Evolutionary conservation across 2,888 invertebrate species (phyloP).

Genomic region (Pristionchus mayeri): DNA sequence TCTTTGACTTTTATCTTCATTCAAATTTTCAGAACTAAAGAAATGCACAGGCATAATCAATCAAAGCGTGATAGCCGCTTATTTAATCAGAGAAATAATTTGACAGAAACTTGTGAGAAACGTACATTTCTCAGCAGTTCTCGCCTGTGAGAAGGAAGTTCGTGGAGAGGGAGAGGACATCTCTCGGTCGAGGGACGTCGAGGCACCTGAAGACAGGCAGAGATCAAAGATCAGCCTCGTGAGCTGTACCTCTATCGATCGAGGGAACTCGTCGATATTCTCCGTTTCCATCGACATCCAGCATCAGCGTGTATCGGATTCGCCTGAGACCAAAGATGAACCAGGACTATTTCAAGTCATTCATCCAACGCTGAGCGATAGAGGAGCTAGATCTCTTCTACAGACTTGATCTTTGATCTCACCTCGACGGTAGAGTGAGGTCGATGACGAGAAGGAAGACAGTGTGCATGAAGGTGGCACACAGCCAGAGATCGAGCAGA

Average conservation of each 20-base stretch:
- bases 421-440: constrained; percentile 51
- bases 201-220: constrained; percentile 8
- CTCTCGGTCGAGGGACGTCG: constrained; percentile 12
- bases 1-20: neutral
- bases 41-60: too few relatives aligned
- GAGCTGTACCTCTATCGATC: neutral
- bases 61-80: neutral
- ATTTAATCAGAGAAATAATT: neutral
- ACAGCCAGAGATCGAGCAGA: constrained; percentile 73
- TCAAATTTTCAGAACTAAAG: too few relatives aligned
- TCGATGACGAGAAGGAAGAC: constrained; percentile 60
- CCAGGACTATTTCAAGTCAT: neutral
- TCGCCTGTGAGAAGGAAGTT: constrained; percentile 34
- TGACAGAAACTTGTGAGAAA: neutral
- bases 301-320: constrained; percentile 64
- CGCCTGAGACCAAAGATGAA: constrained; percentile 49
- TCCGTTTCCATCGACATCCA: constrained; percentile 59
- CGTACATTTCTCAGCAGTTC: constrained; percentile 46
- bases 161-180: constrained; percentile 35
- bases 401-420: neutral
- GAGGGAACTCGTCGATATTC: constrained; percentile 27
- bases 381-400: neutral
- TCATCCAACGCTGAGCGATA: neutral
- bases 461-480: constrained; percentile 69
- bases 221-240: neutral